Percentiles rank a stretch among this genome's conserved stretches.
phyloP scores from a whole-genome alignment of 1,140 invertebrate species.

The Drosophila nikananu region DNA sequence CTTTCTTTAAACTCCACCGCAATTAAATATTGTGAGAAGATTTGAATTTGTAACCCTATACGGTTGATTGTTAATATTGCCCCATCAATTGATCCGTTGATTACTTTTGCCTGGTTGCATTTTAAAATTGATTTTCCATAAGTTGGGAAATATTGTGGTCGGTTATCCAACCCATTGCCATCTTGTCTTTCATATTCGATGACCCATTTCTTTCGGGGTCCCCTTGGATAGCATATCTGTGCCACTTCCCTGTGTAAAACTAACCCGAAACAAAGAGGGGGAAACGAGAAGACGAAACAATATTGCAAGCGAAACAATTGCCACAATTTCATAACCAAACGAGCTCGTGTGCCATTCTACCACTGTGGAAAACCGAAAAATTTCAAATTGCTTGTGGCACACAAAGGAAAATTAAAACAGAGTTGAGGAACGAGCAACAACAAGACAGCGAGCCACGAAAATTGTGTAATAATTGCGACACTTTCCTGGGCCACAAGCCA shows the following conservation, averaged over 20 bases:
- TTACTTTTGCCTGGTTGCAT: background rate
- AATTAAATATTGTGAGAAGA: conserved; percentile 27
- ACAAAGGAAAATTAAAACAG: conserved; percentile 44
- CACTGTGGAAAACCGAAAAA: conserved; percentile 47
- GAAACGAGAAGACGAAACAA: conserved; percentile 37
- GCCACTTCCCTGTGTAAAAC: conserved; percentile 51
- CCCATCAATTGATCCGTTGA: background rate
- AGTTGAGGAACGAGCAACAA: conserved; percentile 22
- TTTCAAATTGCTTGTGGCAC: conserved; percentile 61
- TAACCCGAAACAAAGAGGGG: conserved; percentile 32
- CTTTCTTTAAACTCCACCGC: background rate
- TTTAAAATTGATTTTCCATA: conserved; percentile 50
- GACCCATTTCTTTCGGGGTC: conserved; percentile 47
- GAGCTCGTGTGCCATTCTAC: conserved; percentile 68
- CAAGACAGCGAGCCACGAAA: conserved; percentile 47
- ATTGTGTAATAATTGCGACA: conserved; percentile 82
- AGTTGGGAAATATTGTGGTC: conserved; percentile 28
- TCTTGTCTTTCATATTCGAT: conserved; percentile 10
- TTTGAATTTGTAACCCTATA: conserved; percentile 24
- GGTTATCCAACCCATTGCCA: conserved; percentile 32
- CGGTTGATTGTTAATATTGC: conserved; percentile 3
- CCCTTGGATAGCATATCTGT: conserved; percentile 29
- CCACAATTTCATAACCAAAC: conserved; percentile 75
- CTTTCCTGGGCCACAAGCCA: conserved; percentile 55
- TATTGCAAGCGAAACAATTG: conserved; percentile 71